Evolutionary conservation across 2,888 invertebrate species (phyloP), one percentile per base, ranked within the genome.

Genomic region (Elysia crispata): DNA sequence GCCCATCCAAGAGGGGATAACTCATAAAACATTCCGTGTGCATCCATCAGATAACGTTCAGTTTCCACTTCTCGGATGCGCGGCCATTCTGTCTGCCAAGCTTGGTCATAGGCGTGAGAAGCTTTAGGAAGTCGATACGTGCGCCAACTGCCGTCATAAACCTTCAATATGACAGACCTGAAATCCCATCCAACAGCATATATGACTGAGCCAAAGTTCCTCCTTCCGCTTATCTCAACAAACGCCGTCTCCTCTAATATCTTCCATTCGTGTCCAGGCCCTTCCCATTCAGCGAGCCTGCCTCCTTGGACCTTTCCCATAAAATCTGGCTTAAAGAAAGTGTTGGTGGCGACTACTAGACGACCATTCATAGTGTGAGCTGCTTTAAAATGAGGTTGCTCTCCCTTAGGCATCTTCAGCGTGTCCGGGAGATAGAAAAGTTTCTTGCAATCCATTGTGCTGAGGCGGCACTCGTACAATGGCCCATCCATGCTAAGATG

Each of bases 41-140:
- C 82, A 75, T 85, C 85, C 83, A 83, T 83, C 33, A 83, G 80
- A 74, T 85, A 85, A 25, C 85, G 80, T 70, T 83, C 85, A 5
- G 85, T 83, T 64, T 85, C 85, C 31, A 83, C 85, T 50, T 85
- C 83, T 25, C 83, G 72, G 28, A 85, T 83, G 54, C 83, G 72
- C 0, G 85, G 85, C 85, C 83, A 85, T 49, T 83, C 85, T 33
- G 85, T 83, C 77, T 85, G 85, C 83, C 83, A 83, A 18, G 83
- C 80, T 41, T 85, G 83, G 60, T 85, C 85, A 70, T 80, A 85
- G 6, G 85, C 85, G 54, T 85, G 83, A 66, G 83, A 84, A 30
- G 82, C 85, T 72, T 85, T 85, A 15, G 85, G 85, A n/a, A 85
- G 70, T 6, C 85, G 81, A 77, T 85, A 85, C 3, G 85, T 85